Evolutionary conservation across 2,113 vertebrate genomes (phyloP).

Genomic region (Rhea americana): DNA sequence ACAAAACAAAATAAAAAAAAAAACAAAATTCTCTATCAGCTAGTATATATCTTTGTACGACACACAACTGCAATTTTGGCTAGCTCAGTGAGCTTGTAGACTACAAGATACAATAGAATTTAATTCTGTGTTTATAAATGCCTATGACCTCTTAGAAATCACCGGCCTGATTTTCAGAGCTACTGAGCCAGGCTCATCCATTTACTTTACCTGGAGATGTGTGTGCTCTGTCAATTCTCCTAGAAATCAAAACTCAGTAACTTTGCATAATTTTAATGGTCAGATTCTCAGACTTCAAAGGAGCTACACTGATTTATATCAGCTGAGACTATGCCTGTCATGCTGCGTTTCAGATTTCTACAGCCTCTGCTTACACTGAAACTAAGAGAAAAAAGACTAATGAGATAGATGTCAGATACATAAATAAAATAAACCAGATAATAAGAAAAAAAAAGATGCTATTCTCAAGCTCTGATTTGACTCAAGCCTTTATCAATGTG

Average conservation of each 20-base stretch:
- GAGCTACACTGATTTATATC: neutral
- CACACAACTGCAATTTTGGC: neutral
- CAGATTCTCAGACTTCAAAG: neutral
- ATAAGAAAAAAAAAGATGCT: neutral
- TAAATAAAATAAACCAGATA: neutral
- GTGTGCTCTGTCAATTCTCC: neutral
- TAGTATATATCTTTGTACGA: neutral
- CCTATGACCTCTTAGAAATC: neutral
- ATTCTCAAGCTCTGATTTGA: neutral
- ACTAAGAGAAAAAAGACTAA: neutral
- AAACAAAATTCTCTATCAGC: neutral
- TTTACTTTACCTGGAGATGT: neutral
- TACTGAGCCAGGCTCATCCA: neutral
- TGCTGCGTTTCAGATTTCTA: neutral
- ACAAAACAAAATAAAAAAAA: no score
- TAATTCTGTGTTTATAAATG: neutral
- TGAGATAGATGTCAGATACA: neutral
- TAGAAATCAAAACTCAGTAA: conserved; percentile 10
- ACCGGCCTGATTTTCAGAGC: neutral
- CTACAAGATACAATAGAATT: neutral
- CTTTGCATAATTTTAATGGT: neutral
- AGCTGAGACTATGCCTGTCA: neutral
- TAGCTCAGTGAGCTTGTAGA: neutral
- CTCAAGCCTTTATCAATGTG: neutral
- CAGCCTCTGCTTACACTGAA: neutral